Percentiles rank a stretch among this genome's conserved stretches.
Conservation (phyloP, 37 sponge, comb jelly and placozoan genomes). For the Oscarella lobularis region DNA sequence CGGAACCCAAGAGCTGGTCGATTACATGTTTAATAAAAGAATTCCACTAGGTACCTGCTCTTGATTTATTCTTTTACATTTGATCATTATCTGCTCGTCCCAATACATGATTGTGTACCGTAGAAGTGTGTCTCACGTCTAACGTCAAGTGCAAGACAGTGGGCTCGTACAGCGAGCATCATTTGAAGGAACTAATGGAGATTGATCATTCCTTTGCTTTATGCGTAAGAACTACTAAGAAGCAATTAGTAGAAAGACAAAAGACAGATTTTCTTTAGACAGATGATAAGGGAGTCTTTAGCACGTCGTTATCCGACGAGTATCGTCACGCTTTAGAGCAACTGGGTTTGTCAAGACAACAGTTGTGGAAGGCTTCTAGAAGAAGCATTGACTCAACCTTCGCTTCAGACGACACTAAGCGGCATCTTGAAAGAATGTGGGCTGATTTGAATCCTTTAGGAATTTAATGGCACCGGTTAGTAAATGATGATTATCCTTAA, state of each 20-base stretch:
- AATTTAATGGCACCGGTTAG: too few species aligned
- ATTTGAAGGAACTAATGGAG: constrained; percentile 37
- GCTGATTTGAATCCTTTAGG: too few species aligned
- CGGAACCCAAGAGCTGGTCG: constrained; percentile 26
- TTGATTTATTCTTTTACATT: background rate
- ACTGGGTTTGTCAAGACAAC: constrained; percentile 19
- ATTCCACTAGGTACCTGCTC: constrained; percentile 49
- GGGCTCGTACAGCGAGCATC: constrained; percentile 39
- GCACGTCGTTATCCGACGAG: constrained; percentile 51
- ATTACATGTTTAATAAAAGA: constrained; percentile 15
- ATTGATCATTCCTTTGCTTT: constrained; percentile 31
- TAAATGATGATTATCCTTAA: too few species aligned
- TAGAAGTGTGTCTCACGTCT: constrained; percentile 69
- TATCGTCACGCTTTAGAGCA: constrained; percentile 30
- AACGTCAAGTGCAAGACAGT: constrained; percentile 66
- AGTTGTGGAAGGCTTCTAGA: constrained; percentile 18
- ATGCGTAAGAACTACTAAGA: constrained; percentile 40
- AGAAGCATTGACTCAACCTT: constrained; percentile 30
- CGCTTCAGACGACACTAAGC: constrained; percentile 13
- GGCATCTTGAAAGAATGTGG: too few species aligned
- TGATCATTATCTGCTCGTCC: background rate
- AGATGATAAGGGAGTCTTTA: constrained; percentile 77
- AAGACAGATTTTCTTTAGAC: constrained; percentile 25
- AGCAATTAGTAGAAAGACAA: background rate
- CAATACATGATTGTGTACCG: too few species aligned